These are phyloP conservation scores for Chaetodon trifasciatus DNA, from an alignment of 2,797 vertebrate genomes.

Conservation along the genomic window DNA sequence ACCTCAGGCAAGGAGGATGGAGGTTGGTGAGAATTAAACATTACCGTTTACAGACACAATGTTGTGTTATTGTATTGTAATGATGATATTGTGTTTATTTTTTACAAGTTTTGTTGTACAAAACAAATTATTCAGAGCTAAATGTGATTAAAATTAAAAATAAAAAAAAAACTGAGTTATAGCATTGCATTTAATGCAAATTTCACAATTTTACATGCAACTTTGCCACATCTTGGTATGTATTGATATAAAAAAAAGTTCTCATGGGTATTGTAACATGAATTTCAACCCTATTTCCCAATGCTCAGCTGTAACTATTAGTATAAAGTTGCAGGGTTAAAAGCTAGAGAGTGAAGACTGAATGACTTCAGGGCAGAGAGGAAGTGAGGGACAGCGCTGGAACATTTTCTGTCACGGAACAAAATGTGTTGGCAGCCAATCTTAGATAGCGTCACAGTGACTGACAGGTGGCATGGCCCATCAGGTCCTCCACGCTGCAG, in stretches of 20 bases:
- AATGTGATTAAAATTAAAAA: too few relatives aligned
- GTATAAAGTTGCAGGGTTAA: neutral
- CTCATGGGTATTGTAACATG: neutral
- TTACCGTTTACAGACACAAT: too few relatives aligned
- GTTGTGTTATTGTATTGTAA: neutral
- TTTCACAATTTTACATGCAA: neutral
- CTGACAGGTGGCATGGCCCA: conserved; percentile 47
- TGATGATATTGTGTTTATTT: neutral
- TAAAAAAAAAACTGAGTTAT: too few relatives aligned
- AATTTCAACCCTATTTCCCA: neutral
- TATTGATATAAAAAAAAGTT: neutral
- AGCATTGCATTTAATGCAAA: neutral
- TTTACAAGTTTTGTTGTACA: neutral
- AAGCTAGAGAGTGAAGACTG: neutral
- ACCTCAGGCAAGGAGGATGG: neutral
- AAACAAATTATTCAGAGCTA: neutral
- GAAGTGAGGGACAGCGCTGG: conserved; percentile 14
- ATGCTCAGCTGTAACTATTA: too few relatives aligned
- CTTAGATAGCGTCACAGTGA: conserved; percentile 33
- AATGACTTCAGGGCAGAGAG: neutral
- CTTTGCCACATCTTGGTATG: neutral
- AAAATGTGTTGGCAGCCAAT: conserved; percentile 52
- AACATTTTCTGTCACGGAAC: conserved; percentile 22
- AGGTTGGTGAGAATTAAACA: neutral
- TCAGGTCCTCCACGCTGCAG: conserved; percentile 28